Evolutionary conservation across 64 coral and sea anemone genomes (phyloP).

Genomic region (Montipora cactus): DNA sequence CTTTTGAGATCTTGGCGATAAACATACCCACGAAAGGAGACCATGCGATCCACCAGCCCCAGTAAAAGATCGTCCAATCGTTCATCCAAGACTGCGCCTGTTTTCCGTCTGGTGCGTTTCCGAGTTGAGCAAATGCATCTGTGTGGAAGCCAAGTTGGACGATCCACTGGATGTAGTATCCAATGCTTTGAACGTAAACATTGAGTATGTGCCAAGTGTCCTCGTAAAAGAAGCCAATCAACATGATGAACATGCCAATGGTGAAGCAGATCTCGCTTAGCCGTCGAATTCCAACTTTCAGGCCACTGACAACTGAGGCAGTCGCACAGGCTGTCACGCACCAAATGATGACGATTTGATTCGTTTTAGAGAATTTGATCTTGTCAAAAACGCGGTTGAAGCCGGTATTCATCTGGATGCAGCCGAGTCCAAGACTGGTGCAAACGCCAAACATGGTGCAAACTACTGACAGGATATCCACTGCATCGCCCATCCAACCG

Average conservation of each 20-base stretch:
- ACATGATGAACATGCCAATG: constrained; percentile 57
- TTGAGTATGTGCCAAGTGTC: constrained; percentile 64
- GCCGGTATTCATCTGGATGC: constrained; percentile 68
- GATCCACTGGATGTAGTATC: constrained; percentile 65
- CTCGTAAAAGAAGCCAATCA: constrained; percentile 43
- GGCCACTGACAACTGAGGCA: constrained; percentile 54
- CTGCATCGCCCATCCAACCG: constrained; percentile 65
- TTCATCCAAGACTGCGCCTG: constrained; percentile 61
- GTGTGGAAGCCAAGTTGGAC: constrained; percentile 76
- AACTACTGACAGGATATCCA: constrained; percentile 74
- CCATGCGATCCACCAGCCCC: constrained; percentile 83
- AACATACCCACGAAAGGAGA: constrained; percentile 66
- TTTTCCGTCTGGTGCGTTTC: constrained; percentile 59
- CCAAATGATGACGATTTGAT: constrained; percentile 74
- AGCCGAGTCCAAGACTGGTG: constrained; percentile 76
- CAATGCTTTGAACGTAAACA: constrained; percentile 61
- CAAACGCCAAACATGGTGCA: constrained; percentile 84
- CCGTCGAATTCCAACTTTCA: constrained; percentile 67
- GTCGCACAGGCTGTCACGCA: constrained; percentile 56
- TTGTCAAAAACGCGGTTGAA: constrained; percentile 42
- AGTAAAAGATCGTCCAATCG: constrained; percentile 76
- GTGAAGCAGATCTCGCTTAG: constrained; percentile 68
- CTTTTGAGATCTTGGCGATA: constrained; percentile 69
- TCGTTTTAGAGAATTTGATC: neutral
- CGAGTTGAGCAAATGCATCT: constrained; percentile 76